Conservation (phyloP, 2,113 vertebrate genomes). For the Phycodurus eques region DNA sequence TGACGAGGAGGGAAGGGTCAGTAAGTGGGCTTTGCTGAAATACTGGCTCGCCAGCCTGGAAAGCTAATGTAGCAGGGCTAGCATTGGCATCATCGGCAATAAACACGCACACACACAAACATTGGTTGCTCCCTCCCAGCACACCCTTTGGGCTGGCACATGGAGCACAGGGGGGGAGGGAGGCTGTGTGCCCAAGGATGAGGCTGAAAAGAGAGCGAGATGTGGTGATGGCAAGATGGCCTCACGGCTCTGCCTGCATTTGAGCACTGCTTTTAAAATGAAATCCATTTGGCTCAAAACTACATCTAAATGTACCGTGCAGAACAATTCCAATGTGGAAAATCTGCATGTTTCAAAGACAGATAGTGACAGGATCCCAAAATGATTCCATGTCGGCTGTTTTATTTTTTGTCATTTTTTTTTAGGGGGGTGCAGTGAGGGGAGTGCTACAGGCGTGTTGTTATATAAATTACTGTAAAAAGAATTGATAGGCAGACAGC, state of each 20-base stretch:
- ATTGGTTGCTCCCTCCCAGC: slow-evolving; percentile 50
- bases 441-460: slow-evolving; percentile 13
- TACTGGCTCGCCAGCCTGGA: slow-evolving; percentile 29
- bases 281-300: slow-evolving; percentile 6
- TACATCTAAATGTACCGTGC: slow-evolving; percentile 10
- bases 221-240: slow-evolving; percentile 57
- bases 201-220: slow-evolving; percentile 44
- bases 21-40: slow-evolving; percentile 9
- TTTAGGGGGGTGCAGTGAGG: background rate
- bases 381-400: slow-evolving; percentile 16
- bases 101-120: slow-evolving; percentile 27
- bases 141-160: slow-evolving; percentile 65
- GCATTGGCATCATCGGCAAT: slow-evolving; percentile 41
- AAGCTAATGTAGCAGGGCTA: slow-evolving; percentile 39
- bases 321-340: slow-evolving; percentile 36
- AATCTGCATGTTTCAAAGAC: slow-evolving; percentile 35
- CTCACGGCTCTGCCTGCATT: slow-evolving; percentile 36
- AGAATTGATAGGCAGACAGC: slow-evolving; percentile 51
- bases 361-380: slow-evolving; percentile 16
- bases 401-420: slow-evolving; percentile 11
- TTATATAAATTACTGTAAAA: slow-evolving; percentile 52
- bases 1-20: slow-evolving; percentile 23
- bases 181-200: slow-evolving; percentile 53
- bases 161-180: slow-evolving; percentile 31
- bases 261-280: slow-evolving; percentile 11